Conservation (phyloP, 2,113 vertebrate genomes). For the Callorhinus ursinus region DNA sequence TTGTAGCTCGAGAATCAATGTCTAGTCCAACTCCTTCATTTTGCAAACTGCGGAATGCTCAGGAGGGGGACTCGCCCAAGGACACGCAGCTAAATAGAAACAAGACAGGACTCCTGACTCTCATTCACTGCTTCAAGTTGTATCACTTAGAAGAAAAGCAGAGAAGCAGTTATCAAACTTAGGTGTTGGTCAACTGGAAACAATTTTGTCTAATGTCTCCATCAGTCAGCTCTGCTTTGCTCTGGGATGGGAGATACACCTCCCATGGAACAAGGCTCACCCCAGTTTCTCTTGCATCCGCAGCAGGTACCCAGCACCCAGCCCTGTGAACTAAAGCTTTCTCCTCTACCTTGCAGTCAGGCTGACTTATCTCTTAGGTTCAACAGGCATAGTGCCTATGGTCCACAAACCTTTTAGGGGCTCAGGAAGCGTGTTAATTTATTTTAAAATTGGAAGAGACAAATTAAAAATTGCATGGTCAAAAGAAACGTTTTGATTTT, state of each 20-base stretch:
- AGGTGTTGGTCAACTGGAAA: neutral
- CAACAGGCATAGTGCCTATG: neutral
- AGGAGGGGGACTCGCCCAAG: neutral
- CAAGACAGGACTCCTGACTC: neutral
- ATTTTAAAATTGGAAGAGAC: neutral
- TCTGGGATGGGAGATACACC: neutral
- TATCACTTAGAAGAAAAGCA: neutral
- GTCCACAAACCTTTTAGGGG: neutral
- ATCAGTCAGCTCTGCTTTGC: neutral
- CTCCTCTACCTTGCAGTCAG: neutral
- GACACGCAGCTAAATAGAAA: neutral
- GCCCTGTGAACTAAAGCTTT: rapidly evolving
- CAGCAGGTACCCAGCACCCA: neutral
- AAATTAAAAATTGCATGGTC: neutral
- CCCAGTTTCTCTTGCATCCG: neutral
- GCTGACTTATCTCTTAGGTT: neutral
- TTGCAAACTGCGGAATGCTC: neutral
- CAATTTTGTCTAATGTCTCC: neutral
- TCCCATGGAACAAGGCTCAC: rapidly evolving
- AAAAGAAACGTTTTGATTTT: neutral
- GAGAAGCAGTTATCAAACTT: neutral
- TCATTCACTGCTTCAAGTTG: neutral
- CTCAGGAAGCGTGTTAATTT: neutral
- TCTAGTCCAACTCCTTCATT: neutral
- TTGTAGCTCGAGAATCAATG: neutral